Evolutionary conservation across 2,797 vertebrate genomes (phyloP).

Genomic region (Mustela erminea): DNA sequence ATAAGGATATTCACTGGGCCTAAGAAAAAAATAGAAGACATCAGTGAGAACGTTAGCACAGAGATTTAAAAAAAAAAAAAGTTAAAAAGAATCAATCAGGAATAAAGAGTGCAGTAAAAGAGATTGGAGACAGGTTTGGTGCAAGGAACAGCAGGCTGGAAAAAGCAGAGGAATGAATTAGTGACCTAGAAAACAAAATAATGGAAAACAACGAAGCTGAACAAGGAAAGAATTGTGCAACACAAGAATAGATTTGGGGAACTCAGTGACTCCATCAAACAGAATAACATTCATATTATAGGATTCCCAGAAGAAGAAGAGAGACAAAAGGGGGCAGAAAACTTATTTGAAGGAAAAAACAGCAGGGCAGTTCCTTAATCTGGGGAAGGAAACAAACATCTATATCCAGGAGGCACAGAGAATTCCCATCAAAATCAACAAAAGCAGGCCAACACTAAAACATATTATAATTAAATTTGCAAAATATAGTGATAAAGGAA

Average conservation of each 20-base stretch:
- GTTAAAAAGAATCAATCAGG: not conserved
- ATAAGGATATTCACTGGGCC: not conserved
- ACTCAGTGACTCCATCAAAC: not conserved
- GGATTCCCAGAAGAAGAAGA: not conserved
- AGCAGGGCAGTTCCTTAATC: not conserved
- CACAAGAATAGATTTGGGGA: not conserved
- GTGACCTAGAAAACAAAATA: not conserved
- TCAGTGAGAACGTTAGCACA: not conserved
- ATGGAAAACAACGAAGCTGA: not conserved
- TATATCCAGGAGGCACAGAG: not conserved
- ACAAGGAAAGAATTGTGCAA: not conserved
- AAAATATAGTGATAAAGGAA: not conserved
- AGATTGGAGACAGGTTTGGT: not conserved
- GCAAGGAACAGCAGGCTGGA: not conserved
- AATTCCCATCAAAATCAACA: not conserved
- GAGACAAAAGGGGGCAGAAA: not conserved
- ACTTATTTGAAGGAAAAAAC: not conserved
- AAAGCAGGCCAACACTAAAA: not conserved
- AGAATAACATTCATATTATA: not conserved
- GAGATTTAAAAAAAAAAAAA: not conserved
- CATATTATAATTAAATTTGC: not conserved
- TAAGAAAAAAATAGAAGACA: not conserved
- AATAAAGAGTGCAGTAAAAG: not conserved
- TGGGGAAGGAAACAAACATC: not conserved
- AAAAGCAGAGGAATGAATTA: not conserved